A percentile compares a stretch with the other conserved stretches of the same genome.
These are phyloP conservation scores for Rhipidura dahli DNA, from an alignment of 2,113 vertebrate genomes.

Conservation along the genomic window DNA sequence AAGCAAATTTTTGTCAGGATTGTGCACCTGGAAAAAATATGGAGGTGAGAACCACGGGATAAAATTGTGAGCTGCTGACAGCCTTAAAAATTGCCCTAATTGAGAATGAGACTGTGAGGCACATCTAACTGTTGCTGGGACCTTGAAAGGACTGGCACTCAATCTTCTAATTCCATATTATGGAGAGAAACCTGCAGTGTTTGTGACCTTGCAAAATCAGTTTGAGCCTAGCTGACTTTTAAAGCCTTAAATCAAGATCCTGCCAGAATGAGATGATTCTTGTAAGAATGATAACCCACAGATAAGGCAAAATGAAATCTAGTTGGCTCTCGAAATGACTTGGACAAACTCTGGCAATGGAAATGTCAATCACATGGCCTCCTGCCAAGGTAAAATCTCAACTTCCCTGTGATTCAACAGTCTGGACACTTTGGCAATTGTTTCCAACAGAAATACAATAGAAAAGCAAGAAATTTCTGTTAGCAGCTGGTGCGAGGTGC, in stretches of 20 bases:
- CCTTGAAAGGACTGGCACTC: conserved; percentile 30
- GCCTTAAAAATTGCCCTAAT: conserved; percentile 51
- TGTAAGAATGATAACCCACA: conserved; percentile 70
- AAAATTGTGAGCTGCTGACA: conserved; percentile 39
- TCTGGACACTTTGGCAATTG: conserved; percentile 27
- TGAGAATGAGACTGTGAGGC: conserved; percentile 35
- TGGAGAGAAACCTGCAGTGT: conserved; percentile 40
- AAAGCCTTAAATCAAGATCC: conserved; percentile 75
- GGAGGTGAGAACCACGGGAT: background rate
- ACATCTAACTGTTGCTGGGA: conserved; percentile 11
- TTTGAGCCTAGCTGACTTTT: conserved; percentile 62
- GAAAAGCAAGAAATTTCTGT: conserved; percentile 8
- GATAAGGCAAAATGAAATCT: conserved; percentile 71
- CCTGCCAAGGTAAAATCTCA: conserved; percentile 65
- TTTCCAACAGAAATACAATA: conserved; percentile 15
- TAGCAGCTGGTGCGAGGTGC: conserved; percentile 9
- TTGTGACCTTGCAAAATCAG: conserved; percentile 73
- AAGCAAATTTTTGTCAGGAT: background rate
- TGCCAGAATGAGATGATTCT: conserved; percentile 58
- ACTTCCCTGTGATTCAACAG: conserved; percentile 20
- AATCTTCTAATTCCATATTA: conserved; percentile 51
- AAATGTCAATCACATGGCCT: conserved; percentile 69
- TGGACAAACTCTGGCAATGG: conserved; percentile 51
- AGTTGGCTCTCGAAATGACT: conserved; percentile 61
- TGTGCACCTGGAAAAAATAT: conserved; percentile 21